Conservation (phyloP, 2,888 invertebrate species). For the Sesia apiformis region DNA sequence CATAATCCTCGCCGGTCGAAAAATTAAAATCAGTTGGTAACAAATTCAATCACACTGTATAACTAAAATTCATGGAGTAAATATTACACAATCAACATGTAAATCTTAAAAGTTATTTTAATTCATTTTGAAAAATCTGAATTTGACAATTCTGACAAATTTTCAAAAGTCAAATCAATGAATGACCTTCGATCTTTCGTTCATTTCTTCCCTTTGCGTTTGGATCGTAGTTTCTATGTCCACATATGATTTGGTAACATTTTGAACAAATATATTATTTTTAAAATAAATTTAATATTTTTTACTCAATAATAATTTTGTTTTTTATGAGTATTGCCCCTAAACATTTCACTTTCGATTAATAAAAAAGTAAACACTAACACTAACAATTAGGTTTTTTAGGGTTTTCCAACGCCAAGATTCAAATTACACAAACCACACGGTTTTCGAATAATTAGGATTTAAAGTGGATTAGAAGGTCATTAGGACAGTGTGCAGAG, state of each 20-base stretch:
- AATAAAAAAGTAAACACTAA: too few relatives aligned
- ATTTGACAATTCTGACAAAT: conserved; percentile 26
- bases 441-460: too few relatives aligned
- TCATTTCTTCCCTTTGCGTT: not conserved
- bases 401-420: too few relatives aligned
- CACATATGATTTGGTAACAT: not conserved
- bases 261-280: not conserved
- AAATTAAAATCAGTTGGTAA: conserved; percentile 29
- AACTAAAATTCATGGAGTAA: conserved; percentile 27
- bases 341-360: too few relatives aligned
- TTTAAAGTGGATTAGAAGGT: too few relatives aligned
- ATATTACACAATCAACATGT: conserved; percentile 60
- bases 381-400: too few relatives aligned
- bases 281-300: too few relatives aligned
- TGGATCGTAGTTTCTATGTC: too few relatives aligned
- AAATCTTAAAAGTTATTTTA: conserved; percentile 61
- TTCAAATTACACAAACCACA: too few relatives aligned
- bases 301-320: too few relatives aligned
- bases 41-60: conserved; percentile 20
- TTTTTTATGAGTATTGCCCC: too few relatives aligned
- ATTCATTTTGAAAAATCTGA: conserved; percentile 33
- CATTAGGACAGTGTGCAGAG: too few relatives aligned
- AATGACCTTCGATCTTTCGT: not conserved
- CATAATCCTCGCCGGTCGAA: conserved; percentile 59
- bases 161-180: conserved; percentile 16